Percentiles rank a stretch among this genome's conserved stretches.
Conservation (phyloP, 2,797 vertebrate species). For the Alauda arvensis region DNA sequence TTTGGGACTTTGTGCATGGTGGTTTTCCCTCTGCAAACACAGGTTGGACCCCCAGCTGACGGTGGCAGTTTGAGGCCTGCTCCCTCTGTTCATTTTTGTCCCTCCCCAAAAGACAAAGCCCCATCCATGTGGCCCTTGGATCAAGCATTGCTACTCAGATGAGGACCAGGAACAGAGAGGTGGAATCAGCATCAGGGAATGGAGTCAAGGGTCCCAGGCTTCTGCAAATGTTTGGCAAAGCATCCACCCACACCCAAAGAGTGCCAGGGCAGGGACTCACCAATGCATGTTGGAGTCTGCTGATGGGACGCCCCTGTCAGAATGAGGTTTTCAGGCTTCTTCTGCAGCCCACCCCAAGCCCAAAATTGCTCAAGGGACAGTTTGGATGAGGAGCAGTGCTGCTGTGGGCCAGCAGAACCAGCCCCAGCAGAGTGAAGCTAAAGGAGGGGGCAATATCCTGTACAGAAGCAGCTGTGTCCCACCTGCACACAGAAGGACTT, state of each 20-base stretch:
- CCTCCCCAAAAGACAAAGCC: neutral
- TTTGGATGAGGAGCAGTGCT: neutral
- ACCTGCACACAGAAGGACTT: neutral
- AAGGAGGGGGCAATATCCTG: neutral
- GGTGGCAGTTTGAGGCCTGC: neutral
- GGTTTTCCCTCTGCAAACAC: neutral
- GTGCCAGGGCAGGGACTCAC: neutral
- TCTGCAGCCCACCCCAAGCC: neutral
- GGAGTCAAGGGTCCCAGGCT: neutral
- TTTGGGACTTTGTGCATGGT: fast-evolving
- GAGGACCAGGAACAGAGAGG: neutral
- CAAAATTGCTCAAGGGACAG: neutral
- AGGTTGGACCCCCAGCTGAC: neutral
- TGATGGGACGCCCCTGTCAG: neutral
- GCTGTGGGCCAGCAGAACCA: neutral
- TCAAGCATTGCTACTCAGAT: neutral
- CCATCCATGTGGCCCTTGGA: too few relatives aligned
- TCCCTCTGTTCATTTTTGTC: neutral
- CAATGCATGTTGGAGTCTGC: neutral
- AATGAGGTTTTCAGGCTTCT: neutral
- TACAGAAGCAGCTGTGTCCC: neutral
- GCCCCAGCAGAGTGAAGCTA: neutral
- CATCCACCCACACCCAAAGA: neutral
- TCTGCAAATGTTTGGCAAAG: neutral
- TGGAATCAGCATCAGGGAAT: neutral